Evolutionary conservation across 23 tunicate genomes (phyloP), one percentile per base, ranked within the genome.

Genomic region (Trididemnum clinides): DNA sequence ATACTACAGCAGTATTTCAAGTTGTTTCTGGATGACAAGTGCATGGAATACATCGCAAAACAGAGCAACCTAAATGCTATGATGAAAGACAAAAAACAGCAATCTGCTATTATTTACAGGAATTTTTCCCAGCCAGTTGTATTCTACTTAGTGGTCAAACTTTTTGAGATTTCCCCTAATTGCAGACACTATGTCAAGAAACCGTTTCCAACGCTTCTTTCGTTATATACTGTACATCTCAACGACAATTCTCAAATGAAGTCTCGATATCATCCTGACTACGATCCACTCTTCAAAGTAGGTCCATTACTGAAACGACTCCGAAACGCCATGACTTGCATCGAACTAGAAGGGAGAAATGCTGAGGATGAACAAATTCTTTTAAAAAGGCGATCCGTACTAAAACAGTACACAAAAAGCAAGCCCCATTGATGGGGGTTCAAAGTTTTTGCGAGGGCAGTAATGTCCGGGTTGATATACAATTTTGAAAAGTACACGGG

Each of bases 251-350:
- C 82, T 33, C n/a, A 76, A 21, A 39, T 39, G 29, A 76, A 76
- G 70, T 12, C 63, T 19, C 63, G 30, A 15, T 71, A 44, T 33
- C 64, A 76, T 33, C 71, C 82, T 10, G 70, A 76, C 30, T 76
- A 76, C 23, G 82, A 76, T 76, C 70, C 70, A 76, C 64, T 76
- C 19, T 76, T 76, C 65, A 76, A 76, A 76, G 82, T 76, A 18
- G 15, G 28, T 23, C 70, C 70, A 10, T 28, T 76, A 4, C 65
- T 76, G 29, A 44, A 76, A 12, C 25, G 30, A 44, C 64, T 76
- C 26, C 82, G 82, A 20, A 29, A 76, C 30, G 77, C 77, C 77
- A 71, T 71, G 77, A 5, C 77, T 26, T 37, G 30, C 26, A 20
- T 71, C 30, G 70, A 71, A 31, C 77, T 37, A 7, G 77, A 71